Evolutionary conservation across 2,797 vertebrate genomes (phyloP), one percentile per base, ranked within the genome.

Genomic region (Scomberomorus guttatus): DNA sequence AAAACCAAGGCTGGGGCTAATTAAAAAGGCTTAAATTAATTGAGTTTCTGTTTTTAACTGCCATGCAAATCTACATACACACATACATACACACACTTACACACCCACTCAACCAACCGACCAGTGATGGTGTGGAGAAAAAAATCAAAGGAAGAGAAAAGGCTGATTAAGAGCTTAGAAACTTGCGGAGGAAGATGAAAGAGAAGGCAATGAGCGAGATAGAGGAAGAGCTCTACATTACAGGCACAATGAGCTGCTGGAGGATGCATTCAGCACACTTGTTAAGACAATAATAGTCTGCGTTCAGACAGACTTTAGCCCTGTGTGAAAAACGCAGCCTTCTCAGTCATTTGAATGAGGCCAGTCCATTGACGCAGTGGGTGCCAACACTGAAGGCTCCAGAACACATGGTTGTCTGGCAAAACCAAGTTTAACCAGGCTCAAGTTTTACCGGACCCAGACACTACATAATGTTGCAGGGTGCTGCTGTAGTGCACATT

Each of bases 11-110:
- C 86, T 59, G 37, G 42, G 67, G 74, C 80, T 78, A 72, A 85
- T 82, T 80, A 78, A 83, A 88, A 72, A 69, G 61, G 54, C 67
- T 83, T 83, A 68, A 78, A 83, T 83, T 85, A 85, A 90, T 80
- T 85, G 75, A 78, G 76, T 82, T 90, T 77, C 75, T 77, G 61
- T 79, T 84, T 87, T 82, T 75, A 86, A 82, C 75, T 27, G 69
- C 63, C 52, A 75, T 60, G 67, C 69, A 70, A 75, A 67, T 80
- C 51, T 55, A 57, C 29, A 58, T 24, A 48, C 39, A 25, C 6
- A 44, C 59, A 61, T 5, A 50, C 24, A 58, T 29, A 69, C 61
- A 24, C 54, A 10, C 54, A 55, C 55, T 32, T 58, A 46, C 62
- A 44, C 29, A 66, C 54, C 64, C 67, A 72, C 34, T 60, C 76